Evolutionary conservation across 2,113 vertebrate genomes (phyloP).

Genomic region (Puffinus mauretanicus): DNA sequence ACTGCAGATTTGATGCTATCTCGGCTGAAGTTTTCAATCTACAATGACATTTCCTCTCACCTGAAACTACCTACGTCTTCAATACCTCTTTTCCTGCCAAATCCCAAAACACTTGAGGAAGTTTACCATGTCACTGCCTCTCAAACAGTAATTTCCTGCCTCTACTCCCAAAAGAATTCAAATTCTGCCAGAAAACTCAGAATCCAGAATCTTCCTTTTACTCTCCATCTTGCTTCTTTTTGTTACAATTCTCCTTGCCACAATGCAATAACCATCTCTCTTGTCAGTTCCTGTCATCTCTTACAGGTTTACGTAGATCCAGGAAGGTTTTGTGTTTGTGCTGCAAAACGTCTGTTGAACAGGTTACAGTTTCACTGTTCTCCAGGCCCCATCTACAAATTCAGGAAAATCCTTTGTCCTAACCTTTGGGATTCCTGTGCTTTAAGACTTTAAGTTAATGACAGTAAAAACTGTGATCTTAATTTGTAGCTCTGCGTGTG

Average conservation of each 20-base stretch:
- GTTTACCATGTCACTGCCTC: not conserved
- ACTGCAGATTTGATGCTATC: not conserved
- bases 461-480: not conserved
- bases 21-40: not conserved
- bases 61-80: not conserved
- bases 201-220: not conserved
- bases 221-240: not conserved
- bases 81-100: not conserved
- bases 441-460: not conserved
- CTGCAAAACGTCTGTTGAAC: not conserved
- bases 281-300: not conserved
- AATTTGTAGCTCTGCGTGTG: not conserved
- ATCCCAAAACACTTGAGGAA: not conserved
- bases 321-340: not conserved
- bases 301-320: not conserved
- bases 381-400: not conserved
- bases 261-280: not conserved
- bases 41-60: not conserved
- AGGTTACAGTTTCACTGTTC: not conserved
- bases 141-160: not conserved
- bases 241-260: fast-evolving
- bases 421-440: not conserved
- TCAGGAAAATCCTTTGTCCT: not conserved
- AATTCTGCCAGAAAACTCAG: not conserved
- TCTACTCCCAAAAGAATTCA: not conserved